Conservation (phyloP, 2,113 vertebrate species). For the Elgaria multicarinata region DNA sequence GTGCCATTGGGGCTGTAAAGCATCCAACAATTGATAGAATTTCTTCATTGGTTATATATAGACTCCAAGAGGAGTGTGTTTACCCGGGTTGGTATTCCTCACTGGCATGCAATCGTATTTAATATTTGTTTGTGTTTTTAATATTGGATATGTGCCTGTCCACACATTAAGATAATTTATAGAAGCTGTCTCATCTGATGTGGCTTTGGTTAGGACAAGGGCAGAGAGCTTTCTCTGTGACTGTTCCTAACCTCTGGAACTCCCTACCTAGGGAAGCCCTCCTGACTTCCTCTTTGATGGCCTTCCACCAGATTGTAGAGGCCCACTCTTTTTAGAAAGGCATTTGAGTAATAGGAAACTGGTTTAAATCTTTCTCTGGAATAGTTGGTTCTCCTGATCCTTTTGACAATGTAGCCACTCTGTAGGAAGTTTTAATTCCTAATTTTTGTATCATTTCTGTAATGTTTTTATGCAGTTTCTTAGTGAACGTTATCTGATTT, state of each 20-base stretch:
- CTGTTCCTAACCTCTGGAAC: neutral
- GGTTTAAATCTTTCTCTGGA: neutral
- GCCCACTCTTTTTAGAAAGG: neutral
- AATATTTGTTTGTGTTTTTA: neutral
- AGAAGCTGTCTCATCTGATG: neutral
- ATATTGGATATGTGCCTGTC: neutral
- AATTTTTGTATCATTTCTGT: neutral
- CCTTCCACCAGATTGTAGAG: neutral
- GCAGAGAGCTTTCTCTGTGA: neutral
- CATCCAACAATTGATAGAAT: neutral
- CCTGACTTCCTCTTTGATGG: neutral
- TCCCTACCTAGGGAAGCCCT: neutral
- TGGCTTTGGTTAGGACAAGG: neutral
- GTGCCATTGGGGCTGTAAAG: neutral
- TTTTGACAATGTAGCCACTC: neutral
- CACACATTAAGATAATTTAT: neutral
- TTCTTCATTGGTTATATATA: neutral
- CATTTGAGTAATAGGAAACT: neutral
- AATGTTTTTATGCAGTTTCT: neutral
- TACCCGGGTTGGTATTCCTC: neutral
- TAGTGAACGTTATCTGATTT: neutral
- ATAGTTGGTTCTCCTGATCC: neutral
- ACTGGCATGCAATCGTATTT: neutral
- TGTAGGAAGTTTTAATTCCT: neutral
- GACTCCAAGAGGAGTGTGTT: neutral